Evolutionary conservation across 2,113 vertebrate genomes (phyloP), one percentile per base, ranked within the genome.

Genomic region (Mesoclemmys tuberculata): DNA sequence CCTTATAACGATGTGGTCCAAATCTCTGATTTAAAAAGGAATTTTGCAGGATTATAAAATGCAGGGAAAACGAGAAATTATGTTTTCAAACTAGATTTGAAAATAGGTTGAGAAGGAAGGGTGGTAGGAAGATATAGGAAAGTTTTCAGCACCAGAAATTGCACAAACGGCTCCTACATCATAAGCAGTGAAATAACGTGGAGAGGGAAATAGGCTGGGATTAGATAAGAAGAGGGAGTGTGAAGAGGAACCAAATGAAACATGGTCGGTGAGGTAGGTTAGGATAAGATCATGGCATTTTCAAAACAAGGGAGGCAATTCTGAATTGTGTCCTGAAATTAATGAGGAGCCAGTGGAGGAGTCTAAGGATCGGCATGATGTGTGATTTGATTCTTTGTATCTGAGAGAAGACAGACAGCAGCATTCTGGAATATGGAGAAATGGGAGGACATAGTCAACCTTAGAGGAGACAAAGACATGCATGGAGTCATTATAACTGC

Each of bases 31-130:
- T 88, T 93, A 38, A 75, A 51, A 83, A 82, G 8, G 52, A 0
- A 31, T 87, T 93, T 41, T 0, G 78, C n/a, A 95, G 68, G 41
- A 14, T 44, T 77, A 77, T 77, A 77, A 46, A 44, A 44, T 44
- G 79, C 85, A 94, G 90, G 75, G 56, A 44, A 90, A 84, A 74
- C 52, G 24, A 92, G 27, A 83, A 94, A 87, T 6, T 6, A 75
- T 8, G 54, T 38, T 94, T 92, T 71, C 84, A 91, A 83, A 68
- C 1, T 27, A 90, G 46, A 84, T 0, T 0, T 14, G 11, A 1
- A 82, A 89, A 22, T 0, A 12, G 49, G 90, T 35, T 41, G 82
- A 3, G n/a, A 86, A 89, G 71, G 80, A 26, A 35, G 16, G 29
- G 86, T 0, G n/a, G 64, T 38, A 21, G 0, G 56, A 87, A 84